Base-by-base conservation (phyloP, 35 echinoderm and acorn worm species). In the Ptychodera flava region DNA sequence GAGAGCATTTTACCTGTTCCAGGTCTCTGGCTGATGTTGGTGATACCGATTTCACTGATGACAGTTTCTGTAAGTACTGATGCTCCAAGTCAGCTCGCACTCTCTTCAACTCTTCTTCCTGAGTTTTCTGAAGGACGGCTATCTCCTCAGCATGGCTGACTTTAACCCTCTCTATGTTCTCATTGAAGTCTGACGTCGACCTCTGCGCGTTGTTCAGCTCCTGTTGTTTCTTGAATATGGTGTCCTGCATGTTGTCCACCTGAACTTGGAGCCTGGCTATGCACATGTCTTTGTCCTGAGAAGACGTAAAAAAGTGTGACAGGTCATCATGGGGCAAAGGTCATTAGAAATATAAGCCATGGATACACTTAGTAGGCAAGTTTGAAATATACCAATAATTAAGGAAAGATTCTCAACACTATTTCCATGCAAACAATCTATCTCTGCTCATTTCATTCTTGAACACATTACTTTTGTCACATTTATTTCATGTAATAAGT, bases 281-380 rank as follows among this genome's bases (percentile, higher is more conserved):
- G 45, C 92, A 77, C 15, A 88, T 83, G 33, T 99, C 96, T 86
- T 99, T 99, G 16, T 94, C 90, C 96, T 99, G 33, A 28, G 78
- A 27, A 82, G n/a, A n/a, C n/a, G n/a, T n/a, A n/a, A n/a, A n/a
- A n/a, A n/a, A n/a, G n/a, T n/a, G n/a, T n/a, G n/a, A n/a, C n/a
- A n/a, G n/a, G n/a, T n/a, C n/a, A n/a, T n/a, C n/a, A n/a, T n/a
- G n/a, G n/a, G n/a, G n/a, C n/a, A n/a, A n/a, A n/a, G 15, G 83
- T 27, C 16, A 85, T 85, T 85, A 27, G 0, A 38, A 27, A 22
- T 0, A 85, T 37, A 31, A 85, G 35, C 0, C 0, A 85, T 0
- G 16, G 38, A 38, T 36, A 27, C 36, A 37, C 27, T 22, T 16
- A 37, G 32, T 0, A 33, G 0, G 0, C 28, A 37, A 16, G 28